Percentiles rank a stretch among this genome's conserved stretches.
Conservation (phyloP, 2,797 vertebrate species). For the Melanogrammus aeglefinus region DNA sequence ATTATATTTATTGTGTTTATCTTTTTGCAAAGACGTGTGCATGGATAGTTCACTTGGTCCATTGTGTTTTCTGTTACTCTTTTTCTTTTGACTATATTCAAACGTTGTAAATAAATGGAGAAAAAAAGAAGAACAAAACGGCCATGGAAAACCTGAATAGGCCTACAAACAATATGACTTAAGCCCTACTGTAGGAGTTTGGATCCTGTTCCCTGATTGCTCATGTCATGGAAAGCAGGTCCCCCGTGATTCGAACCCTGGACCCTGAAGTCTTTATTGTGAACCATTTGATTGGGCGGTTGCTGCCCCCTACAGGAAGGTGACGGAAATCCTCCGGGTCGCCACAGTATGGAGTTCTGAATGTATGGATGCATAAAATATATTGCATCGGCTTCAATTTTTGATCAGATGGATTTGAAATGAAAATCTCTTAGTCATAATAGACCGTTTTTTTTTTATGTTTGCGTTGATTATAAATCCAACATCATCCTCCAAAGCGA, state of each 20-base stretch:
- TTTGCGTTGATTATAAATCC: not conserved
- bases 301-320: conserved; percentile 34
- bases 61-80: not conserved
- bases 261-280: not conserved
- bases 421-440: not conserved
- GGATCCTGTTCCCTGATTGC: not conserved
- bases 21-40: too few species aligned
- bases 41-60: not conserved
- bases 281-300: not conserved
- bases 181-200: not conserved
- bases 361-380: not conserved
- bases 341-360: conserved; percentile 3
- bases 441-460: not conserved
- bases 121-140: not conserved
- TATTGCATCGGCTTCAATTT: not conserved
- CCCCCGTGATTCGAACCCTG: not conserved
- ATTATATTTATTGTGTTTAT: too few species aligned
- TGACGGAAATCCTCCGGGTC: conserved; percentile 5
- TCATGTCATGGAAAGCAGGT: not conserved
- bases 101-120: not conserved
- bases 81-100: not conserved
- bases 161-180: not conserved
- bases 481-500: not conserved
- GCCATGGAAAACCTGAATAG: not conserved
- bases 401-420: not conserved